Evolutionary conservation across 2,113 vertebrate species (phyloP).

Genomic region (Myxocyprinus asiaticus): DNA sequence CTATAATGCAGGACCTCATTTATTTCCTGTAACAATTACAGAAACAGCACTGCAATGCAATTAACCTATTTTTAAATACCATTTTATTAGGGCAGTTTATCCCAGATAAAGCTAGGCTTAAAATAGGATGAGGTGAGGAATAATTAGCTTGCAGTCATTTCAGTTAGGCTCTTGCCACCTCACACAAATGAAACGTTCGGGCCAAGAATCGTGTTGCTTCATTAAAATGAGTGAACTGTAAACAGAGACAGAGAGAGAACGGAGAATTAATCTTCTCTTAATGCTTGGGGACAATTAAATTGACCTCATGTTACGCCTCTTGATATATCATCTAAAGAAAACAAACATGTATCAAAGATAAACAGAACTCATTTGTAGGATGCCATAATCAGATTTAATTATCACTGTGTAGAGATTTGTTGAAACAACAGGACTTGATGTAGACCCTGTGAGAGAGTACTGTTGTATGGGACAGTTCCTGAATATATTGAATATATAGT

Average conservation of each 20-base stretch:
- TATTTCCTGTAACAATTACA: conserved; percentile 63
- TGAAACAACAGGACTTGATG: conserved; percentile 4
- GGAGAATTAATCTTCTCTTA: conserved; percentile 23
- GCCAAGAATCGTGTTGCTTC: conserved; percentile 35
- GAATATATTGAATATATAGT: neutral
- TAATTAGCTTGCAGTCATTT: conserved; percentile 57
- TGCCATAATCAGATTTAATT: conserved; percentile 30
- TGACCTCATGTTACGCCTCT: conserved; percentile 1
- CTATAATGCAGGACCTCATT: conserved; percentile 36
- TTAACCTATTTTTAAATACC: conserved; percentile 67
- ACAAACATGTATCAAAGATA: conserved; percentile 27
- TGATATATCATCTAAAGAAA: conserved; percentile 21
- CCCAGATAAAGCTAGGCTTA: conserved; percentile 59
- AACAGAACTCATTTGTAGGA: neutral
- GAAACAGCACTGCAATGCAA: conserved; percentile 60
- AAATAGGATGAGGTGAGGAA: conserved; percentile 59
- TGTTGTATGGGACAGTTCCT: no score
- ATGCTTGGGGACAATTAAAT: conserved; percentile 23
- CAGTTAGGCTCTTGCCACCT: conserved; percentile 37
- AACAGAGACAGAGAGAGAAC: conserved; percentile 31
- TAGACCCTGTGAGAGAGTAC: no score
- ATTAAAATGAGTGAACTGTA: conserved; percentile 47
- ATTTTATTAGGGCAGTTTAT: conserved; percentile 64
- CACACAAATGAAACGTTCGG: conserved; percentile 34
- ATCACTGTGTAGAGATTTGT: neutral